Conservation (phyloP, 2,888 invertebrate species). For the Acanthosepion pharaonis region DNA sequence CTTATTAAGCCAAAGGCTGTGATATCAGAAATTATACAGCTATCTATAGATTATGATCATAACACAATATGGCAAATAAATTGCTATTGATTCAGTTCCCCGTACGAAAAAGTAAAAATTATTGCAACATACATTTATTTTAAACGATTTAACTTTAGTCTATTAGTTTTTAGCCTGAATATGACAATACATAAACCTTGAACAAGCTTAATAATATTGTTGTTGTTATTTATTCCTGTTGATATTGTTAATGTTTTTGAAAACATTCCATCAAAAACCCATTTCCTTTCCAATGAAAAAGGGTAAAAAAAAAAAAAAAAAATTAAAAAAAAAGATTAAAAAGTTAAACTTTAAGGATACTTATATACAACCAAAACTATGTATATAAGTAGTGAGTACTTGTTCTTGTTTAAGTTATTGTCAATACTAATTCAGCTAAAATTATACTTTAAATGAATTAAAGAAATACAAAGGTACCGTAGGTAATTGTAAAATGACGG, state of each 20-base stretch:
- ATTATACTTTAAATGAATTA: not conserved
- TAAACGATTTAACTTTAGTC: not conserved
- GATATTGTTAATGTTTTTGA: not conserved
- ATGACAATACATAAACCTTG: not conserved
- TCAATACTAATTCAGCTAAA: not conserved
- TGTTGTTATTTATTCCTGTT: conserved; percentile 21
- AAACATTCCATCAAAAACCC: not conserved
- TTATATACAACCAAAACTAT: not conserved
- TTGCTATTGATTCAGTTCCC: conserved; percentile 1
- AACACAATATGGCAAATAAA: not conserved
- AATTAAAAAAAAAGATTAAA: not conserved
- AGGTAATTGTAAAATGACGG: not conserved
- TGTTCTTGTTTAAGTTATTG: not conserved
- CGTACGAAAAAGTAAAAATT: not conserved
- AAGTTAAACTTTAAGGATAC: not conserved
- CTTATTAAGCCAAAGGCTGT: conserved; percentile 46
- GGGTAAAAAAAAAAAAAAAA: not conserved
- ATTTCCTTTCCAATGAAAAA: not conserved
- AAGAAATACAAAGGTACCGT: not conserved
- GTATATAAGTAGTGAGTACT: not conserved
- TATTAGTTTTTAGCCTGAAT: not conserved
- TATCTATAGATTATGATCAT: not conserved
- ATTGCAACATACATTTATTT: not conserved
- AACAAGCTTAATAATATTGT: not conserved
- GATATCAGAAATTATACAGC: conserved; percentile 36